Base-by-base conservation (phyloP, 2,797 vertebrate genomes). In the Fistularia tabacaria region DNA sequence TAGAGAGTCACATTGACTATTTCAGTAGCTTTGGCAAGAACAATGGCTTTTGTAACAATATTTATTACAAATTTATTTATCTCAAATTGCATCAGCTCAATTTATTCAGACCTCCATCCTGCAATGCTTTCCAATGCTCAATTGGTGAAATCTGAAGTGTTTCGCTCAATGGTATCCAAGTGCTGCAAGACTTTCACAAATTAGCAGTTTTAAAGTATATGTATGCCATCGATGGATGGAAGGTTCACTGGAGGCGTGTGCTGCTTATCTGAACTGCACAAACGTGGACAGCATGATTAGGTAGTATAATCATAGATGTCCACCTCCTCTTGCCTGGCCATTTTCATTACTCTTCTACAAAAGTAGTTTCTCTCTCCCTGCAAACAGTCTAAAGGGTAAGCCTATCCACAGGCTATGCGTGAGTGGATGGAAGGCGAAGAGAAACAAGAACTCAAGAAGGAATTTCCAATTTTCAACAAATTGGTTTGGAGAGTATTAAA, bases 271-370 rank as follows among this genome's bases (percentile, higher is more conserved):
- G 85, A 86, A 85, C 79, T 64, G 76, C 71, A 56, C 57, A 56
- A 73, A 89, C 86, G 87, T 89, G 89, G 85, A 77, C 79, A 48
- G 89, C 87, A 89, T 91, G 85, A 89, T 87, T 81, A 81, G 81
- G 71, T 69, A 53, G 75, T 69, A 68, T 69, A 79, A 86, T 84
- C 84, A 74, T 75, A 69, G 70, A 71, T 61, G 52, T 68, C 77
- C 70, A 70, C 54, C 68, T 65, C 65, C 54, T 58, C 75, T 64
- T 68, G 75, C 50, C 50, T 46, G 73, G 64, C 70, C 69, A 66
- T 81, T 85, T 79, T 66, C 52, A 51, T 62, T 65, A 45, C 58
- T 71, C 70, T 73, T 69, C 39, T 62, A 61, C 58, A 65, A 66
- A 54, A 69, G 54, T 55, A 46, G 47, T 75, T 82, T 77, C 70